A percentile compares a stretch with the other conserved stretches of the same genome.
These are phyloP conservation scores for Danio choprae DNA, from an alignment of 2,797 vertebrate species.

Conservation along the genomic window DNA sequence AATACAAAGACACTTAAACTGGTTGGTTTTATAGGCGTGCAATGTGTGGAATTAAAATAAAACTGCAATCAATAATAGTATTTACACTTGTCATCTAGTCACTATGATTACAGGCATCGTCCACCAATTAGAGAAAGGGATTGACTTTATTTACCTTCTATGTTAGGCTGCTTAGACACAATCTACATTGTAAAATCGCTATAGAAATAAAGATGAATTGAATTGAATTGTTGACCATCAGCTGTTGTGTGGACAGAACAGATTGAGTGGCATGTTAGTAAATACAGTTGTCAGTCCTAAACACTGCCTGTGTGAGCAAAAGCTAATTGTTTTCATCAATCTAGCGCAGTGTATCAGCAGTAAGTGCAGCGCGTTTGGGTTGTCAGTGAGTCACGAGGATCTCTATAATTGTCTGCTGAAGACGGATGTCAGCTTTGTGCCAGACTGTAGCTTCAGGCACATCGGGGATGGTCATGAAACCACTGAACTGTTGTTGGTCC, in stretches of 20 bases:
- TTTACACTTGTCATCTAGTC: neutral
- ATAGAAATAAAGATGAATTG: too few relatives aligned
- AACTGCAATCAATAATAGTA: neutral
- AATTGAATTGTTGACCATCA: neutral
- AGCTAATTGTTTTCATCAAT: slow-evolving; percentile 18
- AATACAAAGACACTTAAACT: neutral
- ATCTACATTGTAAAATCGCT: too few relatives aligned
- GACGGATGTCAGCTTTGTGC: slow-evolving; percentile 24
- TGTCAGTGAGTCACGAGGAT: slow-evolving; percentile 21
- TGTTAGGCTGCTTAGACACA: too few relatives aligned
- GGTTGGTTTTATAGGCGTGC: neutral
- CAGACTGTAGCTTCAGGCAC: slow-evolving; percentile 37
- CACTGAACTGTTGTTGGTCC: slow-evolving; percentile 7
- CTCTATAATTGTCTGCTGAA: slow-evolving; percentile 33
- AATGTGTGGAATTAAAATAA: neutral
- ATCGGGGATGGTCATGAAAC: slow-evolving; percentile 19
- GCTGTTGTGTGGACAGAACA: neutral
- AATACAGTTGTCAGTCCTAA: neutral
- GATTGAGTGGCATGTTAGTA: slow-evolving; percentile 3
- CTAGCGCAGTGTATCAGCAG: neutral
- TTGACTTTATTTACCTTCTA: neutral
- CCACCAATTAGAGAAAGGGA: neutral
- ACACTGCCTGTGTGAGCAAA: neutral
- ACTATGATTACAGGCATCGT: neutral
- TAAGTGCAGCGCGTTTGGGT: neutral